Base-by-base conservation (phyloP, 2,113 vertebrate genomes). In the Alosa alosa region DNA sequence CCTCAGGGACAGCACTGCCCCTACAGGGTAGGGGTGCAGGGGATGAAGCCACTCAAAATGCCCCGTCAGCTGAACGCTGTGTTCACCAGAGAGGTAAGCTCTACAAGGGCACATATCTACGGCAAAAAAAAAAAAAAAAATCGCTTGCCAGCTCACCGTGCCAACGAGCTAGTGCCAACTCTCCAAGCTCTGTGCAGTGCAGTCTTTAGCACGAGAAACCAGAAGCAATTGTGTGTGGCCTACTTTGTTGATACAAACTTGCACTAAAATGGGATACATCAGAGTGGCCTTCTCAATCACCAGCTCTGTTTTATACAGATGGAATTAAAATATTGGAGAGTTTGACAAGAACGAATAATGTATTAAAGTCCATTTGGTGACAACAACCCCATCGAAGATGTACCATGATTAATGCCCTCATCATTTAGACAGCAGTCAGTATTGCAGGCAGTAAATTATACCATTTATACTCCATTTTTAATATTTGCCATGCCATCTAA, bases 171-270 rank as follows among this genome's bases (percentile, higher is more conserved):
- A 2, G 64, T 72, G 64, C 64, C 72, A 78, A 78, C 39, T 36
- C 3, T 31, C 31, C 1, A 31, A 6, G 4, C 72, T 39, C 31
- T 78, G 72, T 39, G 72, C 72, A 78, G 72, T 78, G 72, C 72
- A 78, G 36, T 78, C 72, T 78, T 36, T 39, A 41, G 72, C 72
- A 78, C 36, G 31, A 13, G 11, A 78, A 78, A 78, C 31, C 72
- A 78, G 72, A 78, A 41, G 72, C 72, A 13, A 78, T 78, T 78
- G 72, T 78, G 10, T 78, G 72, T 78, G 72, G 31, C 72, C 72
- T 36, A 78, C 72, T 78, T 78, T 39, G 72, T 39, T 78, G 72
- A 39, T 36, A 78, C 72, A 78, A 13, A 78, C 72, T 78, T 36
- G 72, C 31, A 10, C 31, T 78, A 78, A 78, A 78, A 78, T 78